Evolutionary conservation across 2,888 invertebrate species (phyloP).

Genomic region (Nephrotoma appendiculata): DNA sequence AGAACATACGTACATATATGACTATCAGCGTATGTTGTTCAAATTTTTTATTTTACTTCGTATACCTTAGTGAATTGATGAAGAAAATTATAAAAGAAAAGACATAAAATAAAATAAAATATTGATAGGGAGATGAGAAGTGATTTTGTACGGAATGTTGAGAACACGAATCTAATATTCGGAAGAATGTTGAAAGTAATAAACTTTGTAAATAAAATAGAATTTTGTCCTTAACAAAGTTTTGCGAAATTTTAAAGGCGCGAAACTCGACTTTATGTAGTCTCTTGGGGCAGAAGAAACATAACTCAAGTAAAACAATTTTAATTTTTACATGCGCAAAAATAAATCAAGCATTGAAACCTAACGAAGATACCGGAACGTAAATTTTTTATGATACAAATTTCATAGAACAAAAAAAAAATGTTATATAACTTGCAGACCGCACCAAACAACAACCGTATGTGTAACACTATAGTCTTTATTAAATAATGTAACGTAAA

Average conservation of each 20-base stretch:
- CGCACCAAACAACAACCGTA: no score
- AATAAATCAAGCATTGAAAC: neutral
- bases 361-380: neutral
- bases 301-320: neutral
- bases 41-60: neutral
- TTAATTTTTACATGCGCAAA: neutral
- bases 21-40: neutral
- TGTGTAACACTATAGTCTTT: no score
- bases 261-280: neutral
- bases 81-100: neutral
- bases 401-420: neutral
- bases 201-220: neutral
- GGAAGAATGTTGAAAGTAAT: neutral
- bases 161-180: neutral
- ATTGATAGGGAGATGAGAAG: neutral
- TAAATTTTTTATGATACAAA: no score
- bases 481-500: neutral
- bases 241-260: neutral
- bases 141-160: neutral
- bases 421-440: neutral
- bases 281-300: neutral
- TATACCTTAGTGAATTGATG: neutral
- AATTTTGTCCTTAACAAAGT: neutral
- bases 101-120: neutral
- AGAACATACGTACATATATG: neutral